These are phyloP conservation scores for Porites rus DNA, from an alignment of 92 coral and sea anemone genomes.

Conservation along the genomic window DNA sequence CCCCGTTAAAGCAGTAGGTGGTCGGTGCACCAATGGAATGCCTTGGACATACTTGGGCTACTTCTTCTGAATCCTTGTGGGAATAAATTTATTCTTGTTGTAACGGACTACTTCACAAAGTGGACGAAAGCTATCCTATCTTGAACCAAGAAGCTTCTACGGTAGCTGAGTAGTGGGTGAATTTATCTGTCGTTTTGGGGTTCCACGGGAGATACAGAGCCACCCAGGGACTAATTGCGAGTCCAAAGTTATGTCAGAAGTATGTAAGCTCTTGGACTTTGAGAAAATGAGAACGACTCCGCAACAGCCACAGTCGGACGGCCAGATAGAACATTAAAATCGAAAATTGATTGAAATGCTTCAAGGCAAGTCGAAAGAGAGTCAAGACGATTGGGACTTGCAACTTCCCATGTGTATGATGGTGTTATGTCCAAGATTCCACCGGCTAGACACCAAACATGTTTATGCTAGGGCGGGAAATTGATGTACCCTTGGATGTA, in stretches of 20 bases:
- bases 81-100: conserved; percentile 30
- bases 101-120: conserved; percentile 45
- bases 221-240: conserved; percentile 59
- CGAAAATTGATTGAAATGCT: conserved; percentile 42
- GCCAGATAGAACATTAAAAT: conserved; percentile 48
- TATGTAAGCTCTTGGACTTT: conserved; percentile 46
- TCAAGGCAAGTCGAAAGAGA: conserved; percentile 21
- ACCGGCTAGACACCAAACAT: conserved; percentile 45
- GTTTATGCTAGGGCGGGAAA: conserved; percentile 57
- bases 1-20: conserved; percentile 40
- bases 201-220: conserved; percentile 32
- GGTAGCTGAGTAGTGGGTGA: conserved; percentile 58
- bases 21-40: background rate
- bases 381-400: conserved; percentile 24
- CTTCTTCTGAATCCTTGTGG: conserved; percentile 31
- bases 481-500: conserved; percentile 61
- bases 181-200: conserved; percentile 18
- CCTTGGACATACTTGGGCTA: too few species aligned
- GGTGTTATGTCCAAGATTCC: conserved; percentile 4
- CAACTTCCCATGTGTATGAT: conserved; percentile 20
- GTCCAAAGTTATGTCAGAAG: conserved; percentile 55
- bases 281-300: conserved; percentile 44
- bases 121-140: conserved; percentile 46
- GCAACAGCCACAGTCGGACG: conserved; percentile 4
- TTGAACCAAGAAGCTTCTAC: conserved; percentile 55